Conservation (phyloP, 2,888 invertebrate species). For the Spicauda simplicius region DNA sequence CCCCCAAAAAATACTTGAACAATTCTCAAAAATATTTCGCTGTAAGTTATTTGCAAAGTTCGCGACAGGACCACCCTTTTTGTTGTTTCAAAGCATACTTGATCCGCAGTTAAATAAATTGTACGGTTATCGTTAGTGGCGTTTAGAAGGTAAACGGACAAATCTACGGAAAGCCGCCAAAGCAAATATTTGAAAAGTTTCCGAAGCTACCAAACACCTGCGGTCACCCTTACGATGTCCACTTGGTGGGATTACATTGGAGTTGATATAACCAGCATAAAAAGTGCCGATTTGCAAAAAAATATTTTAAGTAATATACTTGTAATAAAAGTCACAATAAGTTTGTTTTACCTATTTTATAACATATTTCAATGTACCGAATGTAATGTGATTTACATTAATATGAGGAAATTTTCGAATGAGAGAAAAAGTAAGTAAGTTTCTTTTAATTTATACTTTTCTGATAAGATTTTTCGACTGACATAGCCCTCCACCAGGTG, state of each 20-base stretch:
- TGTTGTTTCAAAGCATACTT: slow-evolving; percentile 81
- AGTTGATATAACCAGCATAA: slow-evolving; percentile 49
- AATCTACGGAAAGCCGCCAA: slow-evolving; percentile 73
- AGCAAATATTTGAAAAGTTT: slow-evolving; percentile 83
- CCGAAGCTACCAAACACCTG: slow-evolving; percentile 68
- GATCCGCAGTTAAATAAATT: slow-evolving; percentile 77
- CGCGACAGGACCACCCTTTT: slow-evolving; percentile 55
- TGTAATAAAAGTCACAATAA: no score
- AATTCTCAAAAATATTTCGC: slow-evolving; percentile 44
- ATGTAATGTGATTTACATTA: no score
- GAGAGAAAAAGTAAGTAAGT: no score
- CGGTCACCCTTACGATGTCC: slow-evolving; percentile 74
- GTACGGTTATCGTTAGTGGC: slow-evolving; percentile 70
- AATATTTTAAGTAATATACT: no score
- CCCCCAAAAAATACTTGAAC: slow-evolving; percentile 28
- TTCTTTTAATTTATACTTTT: no score
- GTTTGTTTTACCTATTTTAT: no score
- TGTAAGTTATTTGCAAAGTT: slow-evolving; percentile 46
- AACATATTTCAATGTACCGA: no score
- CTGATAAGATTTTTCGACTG: no score
- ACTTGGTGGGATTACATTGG: slow-evolving; percentile 53
- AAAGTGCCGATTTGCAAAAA: background rate
- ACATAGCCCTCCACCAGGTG: no score
- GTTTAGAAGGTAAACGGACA: slow-evolving; percentile 62
- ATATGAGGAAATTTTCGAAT: no score